Base-by-base conservation (phyloP, 2,113 vertebrate genomes). In the Bubo bubo region DNA sequence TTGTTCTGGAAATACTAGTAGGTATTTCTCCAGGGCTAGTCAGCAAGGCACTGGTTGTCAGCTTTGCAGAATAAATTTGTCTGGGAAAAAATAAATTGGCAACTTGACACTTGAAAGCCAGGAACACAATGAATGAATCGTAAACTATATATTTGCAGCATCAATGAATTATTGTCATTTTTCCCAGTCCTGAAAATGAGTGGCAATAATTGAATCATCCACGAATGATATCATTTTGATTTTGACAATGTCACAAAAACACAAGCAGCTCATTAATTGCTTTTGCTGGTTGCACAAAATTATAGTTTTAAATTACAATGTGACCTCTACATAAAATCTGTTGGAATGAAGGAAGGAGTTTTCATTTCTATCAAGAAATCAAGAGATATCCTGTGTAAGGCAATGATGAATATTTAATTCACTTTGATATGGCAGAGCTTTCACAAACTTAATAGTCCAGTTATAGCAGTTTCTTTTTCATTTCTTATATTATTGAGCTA, bases 201-300 rank as follows among this genome's bases (percentile, higher is more conserved):
- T 86, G 55, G 35, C 58, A 94, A 64, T 88, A 93, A 85, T 94
- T 22, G 3, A 95, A 80, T 93, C 58, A 75, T 35, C 55, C 35
- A 45, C 86, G 35, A 95, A 55, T 15, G 1, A 50, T 49, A 87
- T 35, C 10, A 86, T 82, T 73, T 92, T 86, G 18, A 12, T 93
- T 90, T 73, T 84, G 79, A 86, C 41, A 87, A 53, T 74, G 59
- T 90, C 86, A 94, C 50, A 80, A 95, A 96, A 85, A 15, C 85
- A 90, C 26, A 92, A 88, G 91, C 71, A 96, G 84, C 59, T 90
- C 27, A 91, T 90, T 59, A 94, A 94, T 97, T 96, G 72, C 39
- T 86, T 95, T 97, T 93, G 68, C 53, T 91, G 67, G 66, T 93
- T 84, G 59, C 77, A 67, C 89, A 96, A 92, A 96, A 74, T 93